These are phyloP conservation scores for Empidonax traillii DNA, from an alignment of 2,113 vertebrate genomes.

Conservation along the genomic window DNA sequence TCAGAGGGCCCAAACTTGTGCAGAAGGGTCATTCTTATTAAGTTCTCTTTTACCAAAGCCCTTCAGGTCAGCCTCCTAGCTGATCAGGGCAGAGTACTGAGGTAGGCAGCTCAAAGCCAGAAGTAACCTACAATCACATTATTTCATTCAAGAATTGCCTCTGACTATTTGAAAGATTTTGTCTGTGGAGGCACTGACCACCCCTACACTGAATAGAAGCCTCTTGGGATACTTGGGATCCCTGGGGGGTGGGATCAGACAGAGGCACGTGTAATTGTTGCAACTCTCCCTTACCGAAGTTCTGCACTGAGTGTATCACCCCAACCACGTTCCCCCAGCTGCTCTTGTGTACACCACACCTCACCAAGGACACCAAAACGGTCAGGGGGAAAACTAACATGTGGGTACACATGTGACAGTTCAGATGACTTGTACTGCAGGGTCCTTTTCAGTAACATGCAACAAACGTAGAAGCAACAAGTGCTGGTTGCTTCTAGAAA, in stretches of 20 bases:
- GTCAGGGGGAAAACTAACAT: not conserved
- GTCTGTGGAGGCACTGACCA: not conserved
- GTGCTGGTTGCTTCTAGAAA: not conserved
- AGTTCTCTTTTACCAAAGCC: not conserved
- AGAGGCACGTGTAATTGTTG: not conserved
- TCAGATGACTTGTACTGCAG: not conserved
- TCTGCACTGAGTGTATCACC: rapidly evolving
- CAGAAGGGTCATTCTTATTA: not conserved
- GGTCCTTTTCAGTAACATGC: not conserved
- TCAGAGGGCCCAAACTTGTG: not conserved
- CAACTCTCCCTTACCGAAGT: rapidly evolving
- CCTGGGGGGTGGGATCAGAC: not conserved
- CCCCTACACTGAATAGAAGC: not conserved
- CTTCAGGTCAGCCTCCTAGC: not conserved
- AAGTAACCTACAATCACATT: not conserved
- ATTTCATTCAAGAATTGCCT: not conserved
- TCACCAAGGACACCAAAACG: not conserved
- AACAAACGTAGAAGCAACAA: not conserved
- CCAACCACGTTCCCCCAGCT: rapidly evolving
- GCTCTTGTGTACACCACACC: not conserved
- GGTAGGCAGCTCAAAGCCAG: not conserved
- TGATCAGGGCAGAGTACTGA: not conserved
- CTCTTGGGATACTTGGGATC: not conserved
- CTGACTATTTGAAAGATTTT: not conserved
- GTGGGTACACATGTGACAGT: not conserved